Conservation (phyloP, 37 sponge, comb jelly and placozoan genomes). For the Chondrosia reniformis region DNA sequence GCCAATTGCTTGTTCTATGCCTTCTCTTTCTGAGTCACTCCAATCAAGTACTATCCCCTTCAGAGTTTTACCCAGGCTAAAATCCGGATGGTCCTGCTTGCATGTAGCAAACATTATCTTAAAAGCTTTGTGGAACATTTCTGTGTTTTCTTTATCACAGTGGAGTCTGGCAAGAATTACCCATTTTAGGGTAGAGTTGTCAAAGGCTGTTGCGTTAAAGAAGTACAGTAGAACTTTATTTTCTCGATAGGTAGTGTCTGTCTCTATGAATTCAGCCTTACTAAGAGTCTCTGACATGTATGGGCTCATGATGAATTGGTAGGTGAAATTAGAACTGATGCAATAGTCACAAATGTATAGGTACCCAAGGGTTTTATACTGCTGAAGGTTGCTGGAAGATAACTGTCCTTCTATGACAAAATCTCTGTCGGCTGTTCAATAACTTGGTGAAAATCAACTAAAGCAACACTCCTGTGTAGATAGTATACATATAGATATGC, state of each 20-base stretch:
- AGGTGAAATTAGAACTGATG: too few species aligned
- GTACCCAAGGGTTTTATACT: too few species aligned
- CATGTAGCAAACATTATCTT: background rate
- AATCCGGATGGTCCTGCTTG: background rate
- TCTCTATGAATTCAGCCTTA: background rate
- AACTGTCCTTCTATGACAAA: too few species aligned
- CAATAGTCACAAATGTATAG: too few species aligned
- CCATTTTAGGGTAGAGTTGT: background rate
- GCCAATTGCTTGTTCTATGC: background rate
- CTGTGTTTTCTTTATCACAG: background rate
- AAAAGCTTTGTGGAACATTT: background rate
- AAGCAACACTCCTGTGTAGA: too few species aligned
- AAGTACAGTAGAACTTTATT: background rate
- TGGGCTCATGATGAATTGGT: too few species aligned
- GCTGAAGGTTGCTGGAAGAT: too few species aligned
- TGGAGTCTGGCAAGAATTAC: background rate
- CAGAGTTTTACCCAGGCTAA: background rate
- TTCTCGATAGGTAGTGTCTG: background rate
- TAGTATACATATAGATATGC: too few species aligned
- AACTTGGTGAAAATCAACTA: too few species aligned
- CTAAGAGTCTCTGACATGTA: background rate
- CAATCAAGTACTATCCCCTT: background rate
- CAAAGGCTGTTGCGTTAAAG: slow-evolving; percentile 11
- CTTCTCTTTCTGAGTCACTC: background rate
- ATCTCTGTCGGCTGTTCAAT: too few species aligned